Evolutionary conservation across 2,888 invertebrate genomes (phyloP).

Genomic region (Agrotis ipsilon): DNA sequence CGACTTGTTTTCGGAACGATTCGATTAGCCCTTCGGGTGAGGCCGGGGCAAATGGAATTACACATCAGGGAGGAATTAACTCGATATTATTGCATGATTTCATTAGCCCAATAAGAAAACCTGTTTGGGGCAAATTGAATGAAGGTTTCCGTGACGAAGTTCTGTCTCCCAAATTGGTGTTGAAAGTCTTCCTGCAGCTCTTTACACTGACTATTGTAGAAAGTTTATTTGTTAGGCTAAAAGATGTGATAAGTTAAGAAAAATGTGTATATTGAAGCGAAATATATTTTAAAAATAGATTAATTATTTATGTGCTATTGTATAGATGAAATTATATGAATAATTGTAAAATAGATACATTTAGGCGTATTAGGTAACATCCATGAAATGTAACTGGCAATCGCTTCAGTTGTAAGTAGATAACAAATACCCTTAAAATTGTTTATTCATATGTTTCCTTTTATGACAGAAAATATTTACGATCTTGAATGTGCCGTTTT

Average conservation of each 20-base stretch:
- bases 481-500: conserved; percentile 28
- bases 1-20: conserved; percentile 54
- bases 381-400: conserved; percentile 57
- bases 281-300: conserved; percentile 82
- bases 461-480: conserved; percentile 31
- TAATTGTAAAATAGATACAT: conserved; percentile 77
- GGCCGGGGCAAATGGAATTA: conserved; percentile 50
- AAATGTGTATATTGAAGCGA: conserved; percentile 82
- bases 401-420: conserved; percentile 56
- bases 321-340: conserved; percentile 77
- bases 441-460: conserved; percentile 24
- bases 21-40: conserved; percentile 49
- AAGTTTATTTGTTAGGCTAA: conserved; percentile 88
- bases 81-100: conserved; percentile 49
- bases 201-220: conserved; percentile 91
- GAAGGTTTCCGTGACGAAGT: conserved; percentile 40
- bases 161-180: conserved; percentile 76
- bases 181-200: conserved; percentile 91
- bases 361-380: conserved; percentile 71
- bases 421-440: conserved; percentile 5
- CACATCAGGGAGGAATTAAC: conserved; percentile 49
- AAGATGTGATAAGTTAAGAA: conserved; percentile 88
- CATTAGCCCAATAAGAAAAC: conserved; percentile 41
- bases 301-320: conserved; percentile 82
- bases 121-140: conserved; percentile 56